Evolutionary conservation across 2,888 invertebrate species (phyloP).

Genomic region (Euplagia quadripunctaria): DNA sequence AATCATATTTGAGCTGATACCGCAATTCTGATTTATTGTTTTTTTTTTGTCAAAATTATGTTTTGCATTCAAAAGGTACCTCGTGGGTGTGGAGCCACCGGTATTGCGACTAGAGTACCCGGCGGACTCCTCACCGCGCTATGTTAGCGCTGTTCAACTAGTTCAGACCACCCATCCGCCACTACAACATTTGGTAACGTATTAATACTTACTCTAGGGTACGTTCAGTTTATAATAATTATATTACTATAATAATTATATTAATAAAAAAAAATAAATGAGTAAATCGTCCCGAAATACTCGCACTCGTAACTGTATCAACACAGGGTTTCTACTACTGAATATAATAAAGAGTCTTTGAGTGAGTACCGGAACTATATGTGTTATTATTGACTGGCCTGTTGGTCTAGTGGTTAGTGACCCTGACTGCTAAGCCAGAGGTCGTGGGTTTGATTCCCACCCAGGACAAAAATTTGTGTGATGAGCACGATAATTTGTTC

Average conservation of each 20-base stretch:
- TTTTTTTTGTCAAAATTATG: not conserved
- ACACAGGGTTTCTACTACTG: too few relatives aligned
- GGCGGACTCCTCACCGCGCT: slow-evolving; percentile 89
- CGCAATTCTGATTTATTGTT: too few relatives aligned
- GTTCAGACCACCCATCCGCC: slow-evolving; percentile 82
- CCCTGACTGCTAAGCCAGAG: too few relatives aligned
- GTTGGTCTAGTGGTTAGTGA: too few relatives aligned
- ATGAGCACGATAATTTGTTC: too few relatives aligned
- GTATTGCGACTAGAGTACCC: slow-evolving; percentile 92
- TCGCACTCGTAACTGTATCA: not conserved
- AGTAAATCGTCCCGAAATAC: not conserved
- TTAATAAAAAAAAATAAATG: not conserved
- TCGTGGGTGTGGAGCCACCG: slow-evolving; percentile 95
- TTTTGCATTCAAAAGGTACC: slow-evolving; percentile 88
- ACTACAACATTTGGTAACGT: slow-evolving; percentile 72
- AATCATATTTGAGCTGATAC: not conserved
- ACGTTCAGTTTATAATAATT: not conserved
- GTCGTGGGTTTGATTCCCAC: too few relatives aligned
- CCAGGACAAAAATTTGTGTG: too few relatives aligned
- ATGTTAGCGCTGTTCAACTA: slow-evolving; percentile 91
- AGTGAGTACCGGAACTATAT: too few relatives aligned
- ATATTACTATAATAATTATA: too few relatives aligned
- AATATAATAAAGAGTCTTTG: too few relatives aligned
- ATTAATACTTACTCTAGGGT: not conserved
- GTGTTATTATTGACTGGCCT: too few relatives aligned